A percentile compares a stretch with the other conserved stretches of the same genome.
Evolutionary conservation across 2,113 vertebrate genomes (phyloP).

Genomic region (Sinocyclocheilus rhinocerous): DNA sequence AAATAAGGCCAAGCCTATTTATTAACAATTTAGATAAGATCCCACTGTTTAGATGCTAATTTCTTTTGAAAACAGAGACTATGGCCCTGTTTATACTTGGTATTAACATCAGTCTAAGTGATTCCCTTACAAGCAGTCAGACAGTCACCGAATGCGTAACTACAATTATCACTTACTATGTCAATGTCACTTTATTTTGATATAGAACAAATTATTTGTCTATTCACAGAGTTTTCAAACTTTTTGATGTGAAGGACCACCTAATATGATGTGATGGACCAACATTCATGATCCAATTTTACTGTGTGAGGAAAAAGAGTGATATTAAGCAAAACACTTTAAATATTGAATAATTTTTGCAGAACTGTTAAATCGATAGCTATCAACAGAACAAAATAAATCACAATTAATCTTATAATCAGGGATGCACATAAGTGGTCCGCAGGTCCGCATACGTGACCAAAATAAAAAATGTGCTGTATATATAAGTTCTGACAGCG

Average conservation of each 20-base stretch:
- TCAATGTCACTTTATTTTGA: background rate
- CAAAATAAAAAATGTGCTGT: too few relatives aligned
- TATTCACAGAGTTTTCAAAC: background rate
- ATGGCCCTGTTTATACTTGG: conserved; percentile 1
- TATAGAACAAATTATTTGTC: background rate
- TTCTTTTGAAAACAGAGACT: conserved; percentile 12
- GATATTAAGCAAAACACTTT: background rate
- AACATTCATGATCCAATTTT: background rate
- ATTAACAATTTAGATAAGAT: background rate
- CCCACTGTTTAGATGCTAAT: background rate
- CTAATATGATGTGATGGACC: background rate
- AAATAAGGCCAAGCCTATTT: conserved; percentile 33
- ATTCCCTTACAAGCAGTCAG: background rate
- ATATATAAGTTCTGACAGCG: too few relatives aligned
- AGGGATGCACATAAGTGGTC: too few relatives aligned
- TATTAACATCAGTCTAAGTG: background rate
- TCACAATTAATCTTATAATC: background rate
- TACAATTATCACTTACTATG: background rate
- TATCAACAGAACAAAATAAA: background rate
- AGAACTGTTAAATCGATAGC: background rate
- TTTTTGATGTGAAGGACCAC: background rate
- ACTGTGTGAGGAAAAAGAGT: background rate
- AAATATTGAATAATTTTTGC: background rate
- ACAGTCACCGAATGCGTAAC: background rate
- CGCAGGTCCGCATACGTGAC: too few relatives aligned